Evolutionary conservation across 2,888 invertebrate species (phyloP).

Genomic region (Asteroscopus sphinx): DNA sequence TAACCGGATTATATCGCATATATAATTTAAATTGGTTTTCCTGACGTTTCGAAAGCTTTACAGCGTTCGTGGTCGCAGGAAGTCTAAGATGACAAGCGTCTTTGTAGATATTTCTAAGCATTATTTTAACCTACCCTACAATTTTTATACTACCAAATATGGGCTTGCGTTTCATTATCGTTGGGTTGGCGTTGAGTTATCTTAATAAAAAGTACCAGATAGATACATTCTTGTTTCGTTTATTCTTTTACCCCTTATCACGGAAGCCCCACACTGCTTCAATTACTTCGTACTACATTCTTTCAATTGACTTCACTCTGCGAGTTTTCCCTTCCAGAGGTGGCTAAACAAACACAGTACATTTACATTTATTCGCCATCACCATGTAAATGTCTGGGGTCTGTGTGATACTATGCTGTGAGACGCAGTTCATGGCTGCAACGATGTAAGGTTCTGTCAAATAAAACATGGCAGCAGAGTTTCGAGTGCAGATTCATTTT

Average conservation of each 20-base stretch:
- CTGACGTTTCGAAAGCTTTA: too few species aligned
- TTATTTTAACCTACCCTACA: too few species aligned
- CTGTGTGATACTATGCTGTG: not conserved
- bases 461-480: slow-evolving; percentile 22
- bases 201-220: too few species aligned
- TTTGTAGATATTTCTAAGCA: too few species aligned
- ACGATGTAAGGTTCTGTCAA: slow-evolving; percentile 40
- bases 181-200: too few species aligned
- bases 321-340: slow-evolving; percentile 31
- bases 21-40: too few species aligned
- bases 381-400: slow-evolving; percentile 50
- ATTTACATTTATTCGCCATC: slow-evolving; percentile 56
- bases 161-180: too few species aligned
- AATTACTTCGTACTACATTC: slow-evolving; percentile 28
- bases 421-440: slow-evolving; percentile 32
- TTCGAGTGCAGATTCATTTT: slow-evolving; percentile 15
- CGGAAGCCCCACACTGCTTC: slow-evolving; percentile 7
- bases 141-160: too few species aligned
- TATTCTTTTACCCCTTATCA: not conserved
- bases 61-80: too few species aligned
- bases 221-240: too few species aligned
- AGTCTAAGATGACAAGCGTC: too few species aligned
- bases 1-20: too few species aligned
- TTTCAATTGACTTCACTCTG: slow-evolving; percentile 36
- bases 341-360: slow-evolving; percentile 49